Percentiles rank a stretch among this genome's conserved stretches.
Conservation (phyloP, 2,797 vertebrate species). For the Siniperca obscura region DNA sequence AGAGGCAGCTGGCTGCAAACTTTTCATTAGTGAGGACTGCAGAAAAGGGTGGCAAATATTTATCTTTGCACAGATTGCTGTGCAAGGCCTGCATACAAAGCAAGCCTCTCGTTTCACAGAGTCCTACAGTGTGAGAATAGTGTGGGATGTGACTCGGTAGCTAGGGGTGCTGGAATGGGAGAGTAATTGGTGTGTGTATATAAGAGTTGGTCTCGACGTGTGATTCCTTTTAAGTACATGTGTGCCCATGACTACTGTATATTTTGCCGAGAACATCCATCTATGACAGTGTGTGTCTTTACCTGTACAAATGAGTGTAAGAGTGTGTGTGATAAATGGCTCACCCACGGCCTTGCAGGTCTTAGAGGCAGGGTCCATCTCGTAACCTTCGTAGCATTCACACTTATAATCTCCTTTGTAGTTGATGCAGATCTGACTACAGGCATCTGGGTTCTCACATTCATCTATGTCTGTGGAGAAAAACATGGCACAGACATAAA, state of each 20-base stretch:
- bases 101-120: constrained; percentile 51
- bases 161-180: constrained; percentile 42
- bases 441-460: constrained; percentile 95
- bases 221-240: constrained; percentile 28
- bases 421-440: constrained; percentile 99
- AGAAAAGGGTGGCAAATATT: constrained; percentile 82
- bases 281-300: constrained; percentile 31
- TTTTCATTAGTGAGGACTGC: constrained; percentile 76
- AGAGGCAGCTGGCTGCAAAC: constrained; percentile 73
- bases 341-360: constrained; percentile 98
- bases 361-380: constrained; percentile 96
- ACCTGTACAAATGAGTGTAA: background rate
- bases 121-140: constrained; percentile 58
- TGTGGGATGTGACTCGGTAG: constrained; percentile 52
- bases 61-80: constrained; percentile 79
- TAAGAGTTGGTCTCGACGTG: constrained; percentile 28
- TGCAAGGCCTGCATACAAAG: constrained; percentile 73
- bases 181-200: constrained; percentile 43
- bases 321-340: constrained; percentile 50
- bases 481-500: constrained; percentile 7
- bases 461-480: constrained; percentile 92
- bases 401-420: constrained; percentile 99
- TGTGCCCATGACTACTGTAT: constrained; percentile 1
- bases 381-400: constrained; percentile 96
- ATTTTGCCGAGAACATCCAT: constrained; percentile 40